Percentiles rank a stretch among this genome's conserved stretches.
Conservation (phyloP, 1,140 invertebrate genomes). For the Copidosoma floridanum region DNA sequence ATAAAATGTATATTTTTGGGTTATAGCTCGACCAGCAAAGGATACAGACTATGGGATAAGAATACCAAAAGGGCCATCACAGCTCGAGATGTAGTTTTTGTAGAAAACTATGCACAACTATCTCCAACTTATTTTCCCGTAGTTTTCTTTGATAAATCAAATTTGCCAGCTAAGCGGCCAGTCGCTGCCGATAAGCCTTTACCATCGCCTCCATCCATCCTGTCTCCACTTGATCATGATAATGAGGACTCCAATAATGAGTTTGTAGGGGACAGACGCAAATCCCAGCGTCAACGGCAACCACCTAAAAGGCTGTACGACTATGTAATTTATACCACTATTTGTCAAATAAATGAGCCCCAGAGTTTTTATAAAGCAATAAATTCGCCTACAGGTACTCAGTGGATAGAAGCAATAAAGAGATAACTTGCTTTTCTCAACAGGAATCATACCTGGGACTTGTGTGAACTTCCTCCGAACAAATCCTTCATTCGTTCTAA, state of each 20-base stretch:
- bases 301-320: neutral
- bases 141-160: too few species aligned
- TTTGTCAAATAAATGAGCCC: neutral
- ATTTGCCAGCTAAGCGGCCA: too few species aligned
- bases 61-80: neutral
- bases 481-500: constrained; percentile 21
- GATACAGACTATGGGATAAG: constrained; percentile 35
- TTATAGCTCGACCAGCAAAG: constrained; percentile 42
- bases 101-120: neutral
- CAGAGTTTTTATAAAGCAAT: neutral
- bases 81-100: neutral
- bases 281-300: neutral
- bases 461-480: neutral
- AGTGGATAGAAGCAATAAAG: neutral
- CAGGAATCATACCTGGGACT: neutral
- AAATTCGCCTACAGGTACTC: neutral
- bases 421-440: neutral
- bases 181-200: too few species aligned
- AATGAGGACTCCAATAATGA: neutral
- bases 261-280: neutral
- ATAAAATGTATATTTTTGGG: constrained; percentile 44
- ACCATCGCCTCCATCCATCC: too few species aligned
- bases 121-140: too few species aligned
- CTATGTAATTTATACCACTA: neutral
- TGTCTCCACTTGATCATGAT: neutral